Evolutionary conservation across 2,888 invertebrate genomes (phyloP).

Genomic region (Iselma pallidipennis): DNA sequence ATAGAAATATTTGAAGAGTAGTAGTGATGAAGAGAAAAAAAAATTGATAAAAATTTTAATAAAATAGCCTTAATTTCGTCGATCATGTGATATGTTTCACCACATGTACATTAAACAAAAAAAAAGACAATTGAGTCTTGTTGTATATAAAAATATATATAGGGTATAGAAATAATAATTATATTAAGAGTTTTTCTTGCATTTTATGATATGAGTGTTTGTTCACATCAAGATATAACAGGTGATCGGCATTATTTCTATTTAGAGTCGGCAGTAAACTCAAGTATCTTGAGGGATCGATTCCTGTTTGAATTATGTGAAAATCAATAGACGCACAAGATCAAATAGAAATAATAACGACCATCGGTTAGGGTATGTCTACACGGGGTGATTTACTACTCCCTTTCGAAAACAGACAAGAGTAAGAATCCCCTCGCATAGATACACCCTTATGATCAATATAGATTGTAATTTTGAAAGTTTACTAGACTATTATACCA

Average conservation of each 20-base stretch:
- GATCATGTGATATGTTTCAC: slow-evolving; percentile 26
- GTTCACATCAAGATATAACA: slow-evolving; percentile 21
- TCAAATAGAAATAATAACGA: neutral
- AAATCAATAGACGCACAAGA: no score
- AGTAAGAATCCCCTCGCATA: no score
- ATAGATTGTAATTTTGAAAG: slow-evolving; percentile 13
- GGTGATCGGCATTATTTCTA: neutral
- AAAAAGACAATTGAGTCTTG: slow-evolving; percentile 9
- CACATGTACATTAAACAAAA: slow-evolving; percentile 19
- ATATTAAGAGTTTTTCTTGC: slow-evolving; percentile 11
- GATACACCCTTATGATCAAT: no score
- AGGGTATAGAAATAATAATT: neutral
- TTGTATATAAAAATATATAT: slow-evolving; percentile 16
- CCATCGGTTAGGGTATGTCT: no score
- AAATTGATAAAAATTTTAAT: slow-evolving; percentile 1
- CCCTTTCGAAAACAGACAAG: no score
- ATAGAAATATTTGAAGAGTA: neutral
- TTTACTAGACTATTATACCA: slow-evolving; percentile 23
- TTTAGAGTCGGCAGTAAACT: neutral
- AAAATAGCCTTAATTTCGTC: slow-evolving; percentile 26
- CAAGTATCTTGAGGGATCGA: no score
- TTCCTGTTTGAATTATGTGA: no score
- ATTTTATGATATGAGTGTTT: slow-evolving; percentile 22
- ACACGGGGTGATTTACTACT: no score
- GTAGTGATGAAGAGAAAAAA: neutral